Evolutionary conservation across 2,113 vertebrate species (phyloP), one percentile per base, ranked within the genome.

Genomic region (Chrysochloris asiatica): DNA sequence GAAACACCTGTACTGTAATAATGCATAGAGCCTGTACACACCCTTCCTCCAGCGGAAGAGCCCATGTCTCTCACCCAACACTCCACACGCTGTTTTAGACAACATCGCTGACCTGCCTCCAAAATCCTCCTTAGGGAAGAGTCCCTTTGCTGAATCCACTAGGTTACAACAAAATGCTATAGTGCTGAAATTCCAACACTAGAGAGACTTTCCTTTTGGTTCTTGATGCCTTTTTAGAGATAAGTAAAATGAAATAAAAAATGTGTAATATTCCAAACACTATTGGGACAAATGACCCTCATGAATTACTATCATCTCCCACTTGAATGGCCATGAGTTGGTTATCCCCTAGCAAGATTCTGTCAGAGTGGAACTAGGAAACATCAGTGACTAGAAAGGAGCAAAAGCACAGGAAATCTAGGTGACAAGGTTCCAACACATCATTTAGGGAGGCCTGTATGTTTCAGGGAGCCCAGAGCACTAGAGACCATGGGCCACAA

Each of bases 161-260:
- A 9, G 36, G 16, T 26, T n/a, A n/a, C n/a, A n/a, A n/a, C n/a
- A 38, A 50, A 67, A 50, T 56, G 19, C 14, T n/a, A 13, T 4
- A 45, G 6, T 72, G 10, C n/a, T 33, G 67, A 36, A 45, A 84
- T 63, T 54, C 47, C 3, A 93, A 36, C 36, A 12, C 54, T 77
- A 91, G 9, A 77, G 33, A 96, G 48, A 73, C 21, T 43, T 90
- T 77, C 45, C 83, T 93, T n/a, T 52, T 69, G 77, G 30, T 71
- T 85, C 28, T 30, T 24, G 43, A 22, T 65, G 61, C 22, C 41
- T 91, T 86, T 84, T 67, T 36, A 47, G n/a, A 59, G 45, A 50
- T 45, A 59, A 79, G 79, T 61, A 89, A 90, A 94, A 83, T 88
- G 75, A 91, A 91, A 93, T 17, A 17, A 59, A 92, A n/a, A 92